Evolutionary conservation across 64 coral and sea anemone genomes (phyloP).

Genomic region (Stylophora pistillata): DNA sequence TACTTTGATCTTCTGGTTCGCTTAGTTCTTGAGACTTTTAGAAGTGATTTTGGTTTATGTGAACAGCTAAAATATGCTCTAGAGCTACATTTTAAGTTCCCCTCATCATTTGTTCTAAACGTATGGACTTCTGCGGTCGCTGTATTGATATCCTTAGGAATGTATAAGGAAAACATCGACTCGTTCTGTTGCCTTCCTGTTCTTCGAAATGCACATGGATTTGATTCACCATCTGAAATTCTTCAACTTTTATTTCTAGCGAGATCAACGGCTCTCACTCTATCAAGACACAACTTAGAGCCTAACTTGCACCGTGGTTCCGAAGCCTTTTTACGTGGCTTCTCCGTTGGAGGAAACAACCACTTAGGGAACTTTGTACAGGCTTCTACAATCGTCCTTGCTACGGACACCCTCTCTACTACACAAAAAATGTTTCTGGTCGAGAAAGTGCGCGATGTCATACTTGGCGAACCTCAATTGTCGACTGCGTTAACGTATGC

Average conservation of each 20-base stretch:
- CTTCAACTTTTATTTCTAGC: neutral
- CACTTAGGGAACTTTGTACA: too few species aligned
- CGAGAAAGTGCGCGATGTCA: neutral
- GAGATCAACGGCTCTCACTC: neutral
- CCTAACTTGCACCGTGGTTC: too few species aligned
- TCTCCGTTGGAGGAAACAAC: neutral
- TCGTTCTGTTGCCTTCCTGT: neutral
- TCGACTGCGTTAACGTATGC: neutral
- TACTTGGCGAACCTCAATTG: neutral
- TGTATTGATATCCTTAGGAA: neutral
- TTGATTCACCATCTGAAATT: neutral
- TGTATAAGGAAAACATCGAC: neutral
- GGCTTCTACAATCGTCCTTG: too few species aligned
- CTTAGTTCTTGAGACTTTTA: neutral
- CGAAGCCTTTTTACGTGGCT: neutral
- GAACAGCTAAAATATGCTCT: neutral
- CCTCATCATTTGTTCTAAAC: neutral
- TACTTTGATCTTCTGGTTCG: neutral
- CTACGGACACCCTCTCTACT: neutral
- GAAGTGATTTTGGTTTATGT: neutral
- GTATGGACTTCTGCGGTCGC: neutral
- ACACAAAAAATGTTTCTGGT: neutral
- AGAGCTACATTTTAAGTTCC: too few species aligned
- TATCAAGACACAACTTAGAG: neutral
- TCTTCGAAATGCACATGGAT: neutral